phyloP scores from a whole-genome alignment of 2,888 invertebrate species.

The Leptopilina drosophilae region DNA sequence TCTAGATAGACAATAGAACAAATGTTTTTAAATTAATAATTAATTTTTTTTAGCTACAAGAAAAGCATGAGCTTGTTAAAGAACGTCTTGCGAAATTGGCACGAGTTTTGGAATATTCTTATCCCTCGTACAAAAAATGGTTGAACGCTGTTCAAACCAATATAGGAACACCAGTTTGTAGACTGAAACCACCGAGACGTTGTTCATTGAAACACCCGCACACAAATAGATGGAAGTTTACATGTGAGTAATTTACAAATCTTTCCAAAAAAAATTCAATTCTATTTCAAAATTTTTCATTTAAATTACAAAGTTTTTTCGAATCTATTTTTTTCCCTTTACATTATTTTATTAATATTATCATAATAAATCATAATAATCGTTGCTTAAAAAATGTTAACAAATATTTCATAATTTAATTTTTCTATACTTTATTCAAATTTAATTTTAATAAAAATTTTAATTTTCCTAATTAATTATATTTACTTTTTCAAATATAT shows the following conservation, averaged over 20 bases:
- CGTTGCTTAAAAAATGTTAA: too few relatives aligned
- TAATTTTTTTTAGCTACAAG: constrained; percentile 63
- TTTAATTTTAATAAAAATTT: too few relatives aligned
- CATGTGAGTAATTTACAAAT: constrained; percentile 66
- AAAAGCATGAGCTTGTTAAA: constrained; percentile 67
- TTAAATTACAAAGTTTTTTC: too few relatives aligned
- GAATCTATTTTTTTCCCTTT: too few relatives aligned
- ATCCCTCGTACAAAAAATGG: constrained; percentile 70
- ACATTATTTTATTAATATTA: too few relatives aligned
- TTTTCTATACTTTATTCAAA: too few relatives aligned
- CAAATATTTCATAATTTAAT: too few relatives aligned
- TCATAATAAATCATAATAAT: too few relatives aligned
- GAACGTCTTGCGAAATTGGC: constrained; percentile 72
- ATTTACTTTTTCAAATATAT: too few relatives aligned
- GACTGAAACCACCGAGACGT: constrained; percentile 66
- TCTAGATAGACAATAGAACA: too few relatives aligned
- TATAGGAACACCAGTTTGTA: constrained; percentile 69
- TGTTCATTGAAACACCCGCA: constrained; percentile 70
- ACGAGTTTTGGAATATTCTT: constrained; percentile 69
- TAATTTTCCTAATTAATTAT: too few relatives aligned
- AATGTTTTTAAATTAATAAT: neutral
- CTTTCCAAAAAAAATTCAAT: neutral
- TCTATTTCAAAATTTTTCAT: too few relatives aligned
- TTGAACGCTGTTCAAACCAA: constrained; percentile 65
- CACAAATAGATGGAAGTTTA: constrained; percentile 73